Percentiles rank a stretch among this genome's conserved stretches.
phyloP scores from a whole-genome alignment of 2,113 vertebrate species.

The Brachyhypopomus occidentalis region DNA sequence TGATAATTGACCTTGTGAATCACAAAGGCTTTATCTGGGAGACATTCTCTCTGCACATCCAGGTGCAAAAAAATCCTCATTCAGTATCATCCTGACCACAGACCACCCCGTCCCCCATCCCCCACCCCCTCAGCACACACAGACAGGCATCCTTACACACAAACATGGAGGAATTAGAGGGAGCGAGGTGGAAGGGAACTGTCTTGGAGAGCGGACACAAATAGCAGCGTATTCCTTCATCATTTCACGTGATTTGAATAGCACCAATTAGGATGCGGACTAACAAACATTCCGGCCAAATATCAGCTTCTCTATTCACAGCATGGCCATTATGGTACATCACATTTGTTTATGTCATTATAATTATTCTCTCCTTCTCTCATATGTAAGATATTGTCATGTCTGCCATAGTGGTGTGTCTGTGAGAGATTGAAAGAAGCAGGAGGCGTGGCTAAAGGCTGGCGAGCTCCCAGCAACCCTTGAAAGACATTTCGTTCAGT shows the following conservation, averaged over 20 bases:
- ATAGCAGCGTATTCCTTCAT: conserved; percentile 51
- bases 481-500: too few relatives aligned
- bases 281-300: conserved; percentile 46
- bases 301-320: conserved; percentile 33
- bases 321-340: background rate
- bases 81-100: conserved; percentile 27
- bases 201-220: conserved; percentile 38
- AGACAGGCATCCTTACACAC: conserved; percentile 18
- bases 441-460: too few relatives aligned
- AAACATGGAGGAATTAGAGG: conserved; percentile 33
- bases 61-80: conserved; percentile 50
- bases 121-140: conserved; percentile 18
- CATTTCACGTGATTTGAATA: conserved; percentile 46
- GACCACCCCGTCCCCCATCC: too few relatives aligned
- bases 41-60: conserved; percentile 47
- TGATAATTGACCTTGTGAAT: conserved; percentile 56
- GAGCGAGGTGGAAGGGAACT: conserved; percentile 18
- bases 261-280: conserved; percentile 48
- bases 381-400: background rate
- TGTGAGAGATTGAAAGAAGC: too few relatives aligned
- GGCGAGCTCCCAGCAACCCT: too few relatives aligned
- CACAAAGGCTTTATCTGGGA: conserved; percentile 53
- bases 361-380: background rate
- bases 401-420: too few relatives aligned
- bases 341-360: conserved; percentile 1